Conservation (phyloP, 2,113 vertebrate genomes). For the Dasyprocta punctata region DNA sequence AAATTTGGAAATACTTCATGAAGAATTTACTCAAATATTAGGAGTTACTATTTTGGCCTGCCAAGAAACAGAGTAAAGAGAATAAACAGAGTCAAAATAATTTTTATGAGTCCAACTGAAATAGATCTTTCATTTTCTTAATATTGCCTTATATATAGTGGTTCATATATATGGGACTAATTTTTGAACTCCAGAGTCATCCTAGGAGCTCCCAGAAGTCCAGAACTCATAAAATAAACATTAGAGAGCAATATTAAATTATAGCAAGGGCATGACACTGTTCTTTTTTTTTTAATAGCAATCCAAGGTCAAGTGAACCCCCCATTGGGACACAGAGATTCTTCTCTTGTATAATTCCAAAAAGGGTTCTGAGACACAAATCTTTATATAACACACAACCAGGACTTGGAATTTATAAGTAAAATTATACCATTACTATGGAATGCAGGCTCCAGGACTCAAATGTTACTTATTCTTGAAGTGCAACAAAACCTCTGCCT, state of each 20-base stretch:
- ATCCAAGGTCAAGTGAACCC: not conserved
- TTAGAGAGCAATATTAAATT: slow-evolving; percentile 59
- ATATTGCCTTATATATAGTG: not conserved
- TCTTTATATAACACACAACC: slow-evolving; percentile 81
- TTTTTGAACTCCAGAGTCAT: slow-evolving; percentile 55
- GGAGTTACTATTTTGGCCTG: not conserved
- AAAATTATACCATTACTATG: slow-evolving; percentile 79
- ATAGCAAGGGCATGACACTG: slow-evolving; percentile 7
- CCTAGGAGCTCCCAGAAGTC: slow-evolving; percentile 3
- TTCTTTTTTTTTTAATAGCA: not conserved
- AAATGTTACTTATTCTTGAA: slow-evolving; percentile 79
- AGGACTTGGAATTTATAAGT: slow-evolving; percentile 75
- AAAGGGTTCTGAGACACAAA: slow-evolving; percentile 71
- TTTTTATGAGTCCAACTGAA: slow-evolving; percentile 19
- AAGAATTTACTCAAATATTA: slow-evolving; percentile 28
- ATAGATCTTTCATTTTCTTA: slow-evolving; percentile 54
- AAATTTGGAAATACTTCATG: slow-evolving; percentile 47
- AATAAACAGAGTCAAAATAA: slow-evolving; percentile 31
- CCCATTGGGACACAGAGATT: not conserved
- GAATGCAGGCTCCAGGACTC: slow-evolving; percentile 76
- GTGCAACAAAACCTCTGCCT: slow-evolving; percentile 61
- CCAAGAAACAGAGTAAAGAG: slow-evolving; percentile 43
- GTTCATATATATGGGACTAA: not conserved
- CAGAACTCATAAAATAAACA: slow-evolving; percentile 39
- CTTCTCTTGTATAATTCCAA: slow-evolving; percentile 65